Evolutionary conservation across 30 jellyfish, hydroid and myxozoan genomes (phyloP), one percentile per base, ranked within the genome.

Genomic region (Sanderia malayensis): DNA sequence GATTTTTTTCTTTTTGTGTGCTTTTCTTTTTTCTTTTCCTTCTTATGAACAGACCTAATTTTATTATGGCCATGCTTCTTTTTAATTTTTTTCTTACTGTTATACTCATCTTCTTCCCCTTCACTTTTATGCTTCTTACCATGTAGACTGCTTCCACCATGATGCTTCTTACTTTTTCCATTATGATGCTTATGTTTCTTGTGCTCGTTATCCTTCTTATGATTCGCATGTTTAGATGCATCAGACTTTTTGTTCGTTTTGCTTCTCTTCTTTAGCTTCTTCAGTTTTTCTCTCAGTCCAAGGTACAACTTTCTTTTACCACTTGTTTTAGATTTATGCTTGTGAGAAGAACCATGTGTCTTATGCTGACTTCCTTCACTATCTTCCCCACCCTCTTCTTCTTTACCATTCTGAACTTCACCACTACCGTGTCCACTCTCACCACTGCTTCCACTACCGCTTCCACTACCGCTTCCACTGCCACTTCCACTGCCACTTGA

Each of bases 401-500:
- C 52, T 9, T 29, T 57, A 11, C n/a, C 13, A 29, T 18, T 23
- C 2, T 27, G 68, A 26, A 69, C 89, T 2, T 22, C 0, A 7
- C 75, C 89, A 46, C 79, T 63, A 31, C 70, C 64, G 18, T 26
- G 71, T 1, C 72, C 65, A 62, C 80, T 30, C 2, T 65, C 73
- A 44, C 20, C 53, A 19, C 67, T 53, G 18, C 64, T 47, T 30
- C 79, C 79, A 47, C 75, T 33, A 9, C 58, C 53, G 21, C 46
- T 65, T 19, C 79, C 79, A 47, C 89, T 52, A 9, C 74, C 73
- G 19, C 73, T 65, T 19, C 79, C 79, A 47, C 89, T 52, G n/a
- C 80, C 81, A 33, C 73, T 37, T 37, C 52, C 52, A 37, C 6
- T 37, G 52, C 52, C 52, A 13, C 52, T 13, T 37, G 52, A 6